phyloP scores from a whole-genome alignment of 2,797 vertebrate genomes.

The Pseudomugil tenellus region DNA sequence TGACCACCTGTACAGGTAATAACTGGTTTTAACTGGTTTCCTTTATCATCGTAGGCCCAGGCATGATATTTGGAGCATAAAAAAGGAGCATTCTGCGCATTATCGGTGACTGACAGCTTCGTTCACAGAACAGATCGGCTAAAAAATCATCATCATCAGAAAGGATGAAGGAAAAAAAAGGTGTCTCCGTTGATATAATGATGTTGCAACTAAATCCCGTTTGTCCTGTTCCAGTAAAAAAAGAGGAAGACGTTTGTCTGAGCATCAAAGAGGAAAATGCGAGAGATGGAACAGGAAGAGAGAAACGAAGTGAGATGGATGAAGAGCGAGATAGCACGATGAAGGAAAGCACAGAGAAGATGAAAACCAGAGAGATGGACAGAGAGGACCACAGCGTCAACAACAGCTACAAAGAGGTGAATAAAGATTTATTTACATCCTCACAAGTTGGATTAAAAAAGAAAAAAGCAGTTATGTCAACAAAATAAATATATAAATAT shows the following conservation, averaged over 20 bases:
- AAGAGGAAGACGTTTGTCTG: constrained; percentile 53
- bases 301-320: constrained; percentile 44
- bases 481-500: too few relatives aligned
- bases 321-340: constrained; percentile 49
- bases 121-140: not conserved
- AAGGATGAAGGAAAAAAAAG: too few relatives aligned
- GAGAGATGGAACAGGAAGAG: constrained; percentile 45
- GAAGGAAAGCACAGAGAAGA: constrained; percentile 59
- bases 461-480: too few relatives aligned
- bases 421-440: not conserved
- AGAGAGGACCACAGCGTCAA: constrained; percentile 56
- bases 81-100: too few relatives aligned
- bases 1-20: constrained; percentile 43
- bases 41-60: not conserved
- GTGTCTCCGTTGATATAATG: too few relatives aligned
- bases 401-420: constrained; percentile 75
- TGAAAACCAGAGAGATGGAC: constrained; percentile 49
- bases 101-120: too few relatives aligned
- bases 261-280: constrained; percentile 70
- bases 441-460: not conserved
- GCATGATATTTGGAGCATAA: too few relatives aligned
- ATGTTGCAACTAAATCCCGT: not conserved
- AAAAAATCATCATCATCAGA: too few relatives aligned
- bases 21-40: not conserved
- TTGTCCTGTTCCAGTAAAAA: constrained; percentile 50